Percentiles rank a stretch among this genome's conserved stretches.
phyloP scores from a whole-genome alignment of 2,113 vertebrate species.

The Malurus cyaneus region DNA sequence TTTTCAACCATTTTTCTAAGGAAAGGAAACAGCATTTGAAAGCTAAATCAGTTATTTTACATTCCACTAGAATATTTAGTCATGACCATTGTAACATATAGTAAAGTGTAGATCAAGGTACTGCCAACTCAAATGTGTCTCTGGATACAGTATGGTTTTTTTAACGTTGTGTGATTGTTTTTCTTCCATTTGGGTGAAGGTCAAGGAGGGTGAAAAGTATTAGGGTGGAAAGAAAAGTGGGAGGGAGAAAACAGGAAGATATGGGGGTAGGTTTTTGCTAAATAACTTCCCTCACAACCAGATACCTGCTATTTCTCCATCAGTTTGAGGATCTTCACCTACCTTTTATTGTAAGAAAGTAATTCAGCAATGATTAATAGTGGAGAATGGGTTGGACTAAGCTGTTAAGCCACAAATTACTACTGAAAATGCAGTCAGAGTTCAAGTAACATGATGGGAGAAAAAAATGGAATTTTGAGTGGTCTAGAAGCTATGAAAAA shows the following conservation, averaged over 20 bases:
- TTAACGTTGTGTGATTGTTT: neutral
- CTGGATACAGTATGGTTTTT: neutral
- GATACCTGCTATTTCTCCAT: neutral
- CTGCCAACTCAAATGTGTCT: neutral
- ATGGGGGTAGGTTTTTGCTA: neutral
- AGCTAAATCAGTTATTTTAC: neutral
- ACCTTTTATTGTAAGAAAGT: neutral
- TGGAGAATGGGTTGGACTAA: neutral
- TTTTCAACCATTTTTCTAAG: slow-evolving; percentile 2
- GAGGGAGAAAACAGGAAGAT: neutral
- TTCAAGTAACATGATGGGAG: neutral
- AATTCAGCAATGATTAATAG: neutral
- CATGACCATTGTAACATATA: neutral
- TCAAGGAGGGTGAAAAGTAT: neutral
- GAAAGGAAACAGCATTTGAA: neutral
- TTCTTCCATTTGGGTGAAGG: neutral
- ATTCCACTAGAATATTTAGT: slow-evolving; percentile 20
- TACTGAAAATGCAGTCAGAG: neutral
- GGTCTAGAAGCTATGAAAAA: neutral
- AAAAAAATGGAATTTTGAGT: neutral
- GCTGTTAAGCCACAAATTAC: neutral
- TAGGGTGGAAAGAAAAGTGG: neutral
- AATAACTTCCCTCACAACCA: neutral
- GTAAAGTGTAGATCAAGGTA: neutral
- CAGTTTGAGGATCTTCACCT: neutral